Conservation (phyloP, 2,888 invertebrate species). For the Caenorhabditis drosophilae region DNA sequence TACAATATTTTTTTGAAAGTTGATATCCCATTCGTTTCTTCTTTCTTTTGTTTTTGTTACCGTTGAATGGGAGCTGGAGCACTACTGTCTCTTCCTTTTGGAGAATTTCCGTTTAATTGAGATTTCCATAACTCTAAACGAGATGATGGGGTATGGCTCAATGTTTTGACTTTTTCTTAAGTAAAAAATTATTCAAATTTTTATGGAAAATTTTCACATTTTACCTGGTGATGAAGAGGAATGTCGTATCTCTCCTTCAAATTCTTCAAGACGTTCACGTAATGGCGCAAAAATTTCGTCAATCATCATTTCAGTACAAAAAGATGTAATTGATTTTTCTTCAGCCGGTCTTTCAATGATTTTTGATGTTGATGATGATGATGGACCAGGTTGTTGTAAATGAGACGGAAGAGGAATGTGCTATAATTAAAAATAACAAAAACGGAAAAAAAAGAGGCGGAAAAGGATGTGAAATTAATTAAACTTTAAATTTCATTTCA, state of each 20-base stretch:
- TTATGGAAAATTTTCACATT: too few species aligned
- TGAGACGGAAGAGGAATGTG: conserved; percentile 17
- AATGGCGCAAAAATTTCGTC: conserved; percentile 39
- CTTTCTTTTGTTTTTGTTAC: too few species aligned
- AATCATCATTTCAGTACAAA: conserved; percentile 32
- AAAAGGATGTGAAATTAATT: neutral
- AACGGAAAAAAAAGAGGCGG: too few species aligned
- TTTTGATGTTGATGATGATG: neutral
- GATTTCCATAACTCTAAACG: conserved; percentile 50
- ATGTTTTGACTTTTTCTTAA: conserved; percentile 31
- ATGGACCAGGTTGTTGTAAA: conserved; percentile 4
- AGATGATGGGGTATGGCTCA: conserved; percentile 34
- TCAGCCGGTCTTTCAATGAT: conserved; percentile 7
- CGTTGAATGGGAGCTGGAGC: conserved; percentile 48
- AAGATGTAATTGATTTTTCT: conserved; percentile 21
- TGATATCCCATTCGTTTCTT: neutral
- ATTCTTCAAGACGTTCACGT: conserved; percentile 27
- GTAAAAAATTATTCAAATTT: neutral
- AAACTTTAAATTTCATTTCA: conserved; percentile 18
- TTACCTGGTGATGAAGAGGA: conserved; percentile 38
- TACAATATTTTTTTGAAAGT: neutral
- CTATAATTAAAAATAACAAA: conserved; percentile 19
- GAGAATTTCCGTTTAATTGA: conserved; percentile 35
- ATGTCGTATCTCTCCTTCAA: conserved; percentile 23
- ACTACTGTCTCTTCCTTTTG: conserved; percentile 42